Percentiles rank a stretch among this genome's conserved stretches.
Conservation (phyloP, 2,797 vertebrate genomes). For the Melanotaenia parkinsoni region DNA sequence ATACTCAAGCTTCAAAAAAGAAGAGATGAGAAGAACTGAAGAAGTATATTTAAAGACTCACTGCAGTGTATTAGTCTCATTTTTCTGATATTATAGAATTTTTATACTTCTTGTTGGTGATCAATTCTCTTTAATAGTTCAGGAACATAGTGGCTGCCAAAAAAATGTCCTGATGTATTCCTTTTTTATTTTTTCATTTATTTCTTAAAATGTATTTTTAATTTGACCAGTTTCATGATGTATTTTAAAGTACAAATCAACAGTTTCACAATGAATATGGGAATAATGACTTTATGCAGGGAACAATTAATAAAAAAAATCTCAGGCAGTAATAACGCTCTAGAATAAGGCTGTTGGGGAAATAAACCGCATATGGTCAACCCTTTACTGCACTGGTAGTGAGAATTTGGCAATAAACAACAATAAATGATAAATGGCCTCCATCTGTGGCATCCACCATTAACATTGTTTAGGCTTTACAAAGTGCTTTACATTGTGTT, state of each 20-base stretch:
- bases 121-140: neutral
- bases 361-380: neutral
- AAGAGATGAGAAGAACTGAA: constrained; percentile 4
- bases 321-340: neutral
- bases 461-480: neutral
- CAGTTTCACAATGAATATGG: neutral
- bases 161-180: neutral
- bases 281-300: neutral
- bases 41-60: constrained; percentile 29
- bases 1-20: constrained; percentile 26
- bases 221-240: neutral
- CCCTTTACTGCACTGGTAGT: constrained; percentile 22
- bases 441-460: neutral
- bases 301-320: neutral
- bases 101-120: constrained; percentile 2
- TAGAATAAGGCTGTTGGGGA: neutral
- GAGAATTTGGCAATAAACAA: constrained; percentile 17
- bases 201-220: neutral
- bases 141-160: neutral
- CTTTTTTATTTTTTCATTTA: neutral
- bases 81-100: constrained; percentile 21
- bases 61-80: neutral
- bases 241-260: neutral
- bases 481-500: no score
- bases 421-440: neutral